Base-by-base conservation (phyloP, 2,888 invertebrate genomes). In the Cyaniris semiargus region DNA sequence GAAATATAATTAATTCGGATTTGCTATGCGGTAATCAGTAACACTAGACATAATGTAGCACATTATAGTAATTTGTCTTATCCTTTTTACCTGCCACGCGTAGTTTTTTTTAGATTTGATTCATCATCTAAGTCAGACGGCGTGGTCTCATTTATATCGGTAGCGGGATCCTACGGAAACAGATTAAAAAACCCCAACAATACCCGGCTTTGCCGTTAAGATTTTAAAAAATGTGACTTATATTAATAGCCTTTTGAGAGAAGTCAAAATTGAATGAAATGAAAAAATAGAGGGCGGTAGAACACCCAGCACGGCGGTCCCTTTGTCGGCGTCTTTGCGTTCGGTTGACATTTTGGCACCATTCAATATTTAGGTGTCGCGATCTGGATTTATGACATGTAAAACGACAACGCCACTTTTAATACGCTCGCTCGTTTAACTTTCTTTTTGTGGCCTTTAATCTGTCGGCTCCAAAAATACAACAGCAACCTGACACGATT, bases 201-300 rank as follows among this genome's bases (percentile, higher is more conserved):
- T 92, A 86, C 89, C 82, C 84, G 88, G 89, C 92, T 91, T 91
- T 89, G 87, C 87, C 87, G 87, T 88, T 87, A 92, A 90, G 91
- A 89, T 89, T 90, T 92, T 87, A 89, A 92, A 93, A 93, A 93
- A 93, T 92, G 89, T 89, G 90, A 90, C 93, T 93, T 91, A 91
- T 92, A 93, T 94, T 94, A 93, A 93, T 93, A 93, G 91, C 92
- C 90, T 92, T 92, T 93, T 92, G 93, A 92, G 90, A 93, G 92
- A 92, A 94, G 93, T 93, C 93, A 93, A 93, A 93, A 94, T 93
- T 93, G 93, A 93, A 94, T 92, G 93, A 92, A 89, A 90, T 88
- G 91, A 94, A 94, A 93, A 94, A 93, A 92, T 91, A 82, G 88
- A 88, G 93, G 92, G 88, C 88, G 87, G 88, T 89, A 89, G 92